A percentile compares a stretch with the other conserved stretches of the same genome.
phyloP scores from a whole-genome alignment of 2,888 invertebrate genomes.

The Sipha maydis region DNA sequence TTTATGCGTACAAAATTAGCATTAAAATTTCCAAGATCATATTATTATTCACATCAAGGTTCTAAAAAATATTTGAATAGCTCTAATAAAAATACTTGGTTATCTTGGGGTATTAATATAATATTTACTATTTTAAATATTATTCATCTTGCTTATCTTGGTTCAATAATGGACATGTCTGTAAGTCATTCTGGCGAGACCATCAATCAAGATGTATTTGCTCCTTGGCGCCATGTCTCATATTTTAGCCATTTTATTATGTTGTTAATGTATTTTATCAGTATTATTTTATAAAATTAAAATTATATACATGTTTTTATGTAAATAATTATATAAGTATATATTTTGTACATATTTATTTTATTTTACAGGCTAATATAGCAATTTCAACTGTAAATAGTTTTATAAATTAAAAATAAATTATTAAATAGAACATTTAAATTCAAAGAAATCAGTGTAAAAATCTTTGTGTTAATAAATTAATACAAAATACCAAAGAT shows the following conservation, averaged over 20 bases:
- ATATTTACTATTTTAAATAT: conserved; percentile 51
- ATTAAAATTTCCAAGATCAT: conserved; percentile 21
- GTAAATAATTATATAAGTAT: not conserved
- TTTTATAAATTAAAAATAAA: not conserved
- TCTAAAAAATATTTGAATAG: conserved; percentile 29
- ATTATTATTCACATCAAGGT: not conserved
- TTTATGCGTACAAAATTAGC: conserved; percentile 40
- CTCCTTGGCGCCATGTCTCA: conserved; percentile 14
- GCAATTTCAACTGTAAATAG: not conserved
- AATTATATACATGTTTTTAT: not conserved
- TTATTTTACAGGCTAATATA: too few species aligned
- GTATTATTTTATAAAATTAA: conserved; percentile 36
- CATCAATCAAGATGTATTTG: conserved; percentile 1
- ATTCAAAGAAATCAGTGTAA: not conserved
- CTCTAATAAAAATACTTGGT: not conserved
- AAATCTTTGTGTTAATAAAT: not conserved
- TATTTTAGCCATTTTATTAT: conserved; percentile 48
- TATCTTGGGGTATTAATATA: conserved; percentile 13
- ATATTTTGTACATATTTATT: not conserved
- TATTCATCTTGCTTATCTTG: conserved; percentile 50
- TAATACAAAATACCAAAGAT: not conserved
- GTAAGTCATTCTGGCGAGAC: not conserved
- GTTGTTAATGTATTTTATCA: conserved; percentile 37
- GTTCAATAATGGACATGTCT: conserved; percentile 44
- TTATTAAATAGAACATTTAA: not conserved